Evolutionary conservation across 2,888 invertebrate genomes (phyloP), one percentile per base, ranked within the genome.

Genomic region (Mactromeris polynyma): DNA sequence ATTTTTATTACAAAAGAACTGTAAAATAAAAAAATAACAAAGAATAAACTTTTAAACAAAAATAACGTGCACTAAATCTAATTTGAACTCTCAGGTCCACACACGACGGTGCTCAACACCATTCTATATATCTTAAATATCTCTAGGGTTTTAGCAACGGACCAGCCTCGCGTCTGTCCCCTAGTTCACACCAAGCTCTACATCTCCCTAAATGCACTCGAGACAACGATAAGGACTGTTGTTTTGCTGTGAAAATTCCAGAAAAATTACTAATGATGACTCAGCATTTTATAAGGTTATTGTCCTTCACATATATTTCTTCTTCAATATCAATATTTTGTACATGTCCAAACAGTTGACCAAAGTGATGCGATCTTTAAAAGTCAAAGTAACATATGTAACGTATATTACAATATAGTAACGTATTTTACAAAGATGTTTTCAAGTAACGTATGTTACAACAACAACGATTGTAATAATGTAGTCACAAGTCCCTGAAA

Each of bases 11-110:
- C 42, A 73, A 82, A 83, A 42, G 87, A 91, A 88, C 88, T 89
- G 83, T 89, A 80, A 85, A 73, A 89, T 81, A 73, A 38, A 81
- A 85, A 79, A 91, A 83, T 87, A 91, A 91, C 89, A 85, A 87
- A 89, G 86, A 85, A 91, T 91, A 91, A 91, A 91, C 86, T 91
- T 82, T 88, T 69, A 88, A 89, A 81, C 31, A 84, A 73, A 79
- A 84, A 84, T 81, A 91, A 91, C 89, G 87, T 89, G 89, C 89
- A 91, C 88, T 87, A 89, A 46, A 85, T 86, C 85, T 85, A 79
- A 80, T 85, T 80, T 85, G 79, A 42, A 36, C 84, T 77, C 14
- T 64, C 26, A 46, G 78, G 83, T 64, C 33, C 77, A 54, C 31
- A 54, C 69, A 42, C 38, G 40, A 7, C 38, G 78, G 69, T 78